Conservation (phyloP, 2,888 invertebrate genomes). For the Yponomeuta plumbellus region DNA sequence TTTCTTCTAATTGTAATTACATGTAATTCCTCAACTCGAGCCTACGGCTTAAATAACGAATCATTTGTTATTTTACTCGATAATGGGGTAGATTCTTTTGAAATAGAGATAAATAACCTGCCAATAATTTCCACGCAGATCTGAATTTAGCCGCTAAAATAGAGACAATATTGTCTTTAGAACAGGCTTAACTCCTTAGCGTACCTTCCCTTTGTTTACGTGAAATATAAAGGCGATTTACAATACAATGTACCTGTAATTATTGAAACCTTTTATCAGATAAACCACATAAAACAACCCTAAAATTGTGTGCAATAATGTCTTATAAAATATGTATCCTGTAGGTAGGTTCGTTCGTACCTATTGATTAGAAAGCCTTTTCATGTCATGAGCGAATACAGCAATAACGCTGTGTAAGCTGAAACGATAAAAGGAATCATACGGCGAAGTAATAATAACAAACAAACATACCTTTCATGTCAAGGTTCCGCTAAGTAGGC, state of each 20-base stretch:
- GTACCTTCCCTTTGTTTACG: no score
- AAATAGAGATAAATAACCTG: neutral
- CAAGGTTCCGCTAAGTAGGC: conserved; percentile 9
- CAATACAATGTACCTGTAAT: no score
- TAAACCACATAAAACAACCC: no score
- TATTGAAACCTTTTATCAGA: no score
- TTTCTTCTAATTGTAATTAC: neutral
- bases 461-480: neutral
- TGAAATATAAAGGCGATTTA: no score
- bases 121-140: no score
- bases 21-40: neutral
- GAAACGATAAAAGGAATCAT: conserved; percentile 3
- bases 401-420: conserved; percentile 2
- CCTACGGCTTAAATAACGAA: neutral
- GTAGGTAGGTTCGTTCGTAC: neutral
- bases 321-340: no score
- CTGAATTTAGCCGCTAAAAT: no score
- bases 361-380: conserved; percentile 5
- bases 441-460: conserved; percentile 1
- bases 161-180: no score
- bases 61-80: neutral
- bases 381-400: neutral
- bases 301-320: no score
- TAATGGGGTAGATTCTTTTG: neutral
- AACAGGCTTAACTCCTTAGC: no score